Conservation (phyloP, 2,797 vertebrate genomes). For the Saxicola maurus region DNA sequence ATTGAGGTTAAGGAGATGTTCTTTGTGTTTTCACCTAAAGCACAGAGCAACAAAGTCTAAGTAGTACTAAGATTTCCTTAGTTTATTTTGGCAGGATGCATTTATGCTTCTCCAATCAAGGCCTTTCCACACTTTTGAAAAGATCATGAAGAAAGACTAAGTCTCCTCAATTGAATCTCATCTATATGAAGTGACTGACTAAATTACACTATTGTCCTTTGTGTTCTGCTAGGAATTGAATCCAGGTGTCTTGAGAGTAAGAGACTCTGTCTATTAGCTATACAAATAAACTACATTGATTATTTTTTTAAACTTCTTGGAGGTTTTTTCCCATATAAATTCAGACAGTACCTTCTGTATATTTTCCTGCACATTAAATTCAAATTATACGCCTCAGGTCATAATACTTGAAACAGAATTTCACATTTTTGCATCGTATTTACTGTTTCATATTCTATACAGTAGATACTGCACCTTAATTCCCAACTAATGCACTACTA, state of each 20-base stretch:
- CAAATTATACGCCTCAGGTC: not conserved
- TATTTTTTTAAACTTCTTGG: not conserved
- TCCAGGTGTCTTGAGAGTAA: not conserved
- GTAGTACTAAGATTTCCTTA: not conserved
- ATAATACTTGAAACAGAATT: not conserved
- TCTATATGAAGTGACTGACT: not conserved
- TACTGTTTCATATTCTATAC: not conserved
- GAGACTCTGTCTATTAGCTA: not conserved
- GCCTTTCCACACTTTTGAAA: slow-evolving; percentile 11
- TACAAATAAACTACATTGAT: not conserved
- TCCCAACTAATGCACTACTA: not conserved
- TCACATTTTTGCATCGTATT: not conserved
- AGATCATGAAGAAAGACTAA: not conserved
- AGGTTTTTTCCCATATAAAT: not conserved
- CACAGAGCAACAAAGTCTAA: not conserved
- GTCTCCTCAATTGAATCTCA: not conserved
- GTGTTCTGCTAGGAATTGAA: slow-evolving; percentile 20
- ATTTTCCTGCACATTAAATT: not conserved
- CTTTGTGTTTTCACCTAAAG: not conserved
- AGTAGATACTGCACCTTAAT: not conserved
- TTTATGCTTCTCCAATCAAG: not conserved
- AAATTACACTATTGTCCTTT: not conserved
- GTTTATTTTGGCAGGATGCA: not conserved
- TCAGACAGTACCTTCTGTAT: not conserved
- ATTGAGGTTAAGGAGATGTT: not conserved